Percentiles rank a stretch among this genome's conserved stretches.
Conservation (phyloP, 2,888 invertebrate species). For the Notodonta ziczac region DNA sequence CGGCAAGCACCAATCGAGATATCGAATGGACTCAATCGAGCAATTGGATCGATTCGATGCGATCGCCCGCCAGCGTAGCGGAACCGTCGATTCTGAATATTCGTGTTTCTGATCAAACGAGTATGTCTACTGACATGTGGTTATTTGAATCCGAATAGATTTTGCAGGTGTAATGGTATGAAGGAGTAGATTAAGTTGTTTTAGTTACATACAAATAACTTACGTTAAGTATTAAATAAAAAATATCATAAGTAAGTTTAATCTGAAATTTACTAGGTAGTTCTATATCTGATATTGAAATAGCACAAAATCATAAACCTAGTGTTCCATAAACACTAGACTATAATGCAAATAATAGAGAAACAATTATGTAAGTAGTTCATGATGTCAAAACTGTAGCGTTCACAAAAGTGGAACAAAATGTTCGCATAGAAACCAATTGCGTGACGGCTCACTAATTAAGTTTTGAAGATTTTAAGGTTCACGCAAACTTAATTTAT, state of each 20-base stretch:
- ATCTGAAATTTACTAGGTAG: no score
- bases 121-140: conserved; percentile 5
- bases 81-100: conserved; percentile 17
- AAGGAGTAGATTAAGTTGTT: no score
- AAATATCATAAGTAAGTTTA: no score
- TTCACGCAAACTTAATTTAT: conserved; percentile 30
- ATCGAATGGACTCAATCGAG: conserved; percentile 63
- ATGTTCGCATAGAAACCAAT: conserved; percentile 19
- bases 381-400: conserved; percentile 13
- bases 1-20: conserved; percentile 53
- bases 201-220: no score
- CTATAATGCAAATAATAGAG: not conserved
- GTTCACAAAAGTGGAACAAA: conserved; percentile 17
- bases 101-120: conserved; percentile 6
- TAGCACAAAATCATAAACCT: not conserved
- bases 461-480: conserved; percentile 35
- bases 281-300: no score
- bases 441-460: conserved; percentile 36
- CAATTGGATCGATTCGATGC: conserved; percentile 52
- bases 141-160: not conserved
- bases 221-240: no score
- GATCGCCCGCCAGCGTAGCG: conserved; percentile 28
- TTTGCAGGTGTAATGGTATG: not conserved
- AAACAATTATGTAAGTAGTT: conserved; percentile 4
- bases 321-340: not conserved